Evolutionary conservation across 2,888 invertebrate genomes (phyloP), one percentile per base, ranked within the genome.

Genomic region (Diaprepes abbreviatus): DNA sequence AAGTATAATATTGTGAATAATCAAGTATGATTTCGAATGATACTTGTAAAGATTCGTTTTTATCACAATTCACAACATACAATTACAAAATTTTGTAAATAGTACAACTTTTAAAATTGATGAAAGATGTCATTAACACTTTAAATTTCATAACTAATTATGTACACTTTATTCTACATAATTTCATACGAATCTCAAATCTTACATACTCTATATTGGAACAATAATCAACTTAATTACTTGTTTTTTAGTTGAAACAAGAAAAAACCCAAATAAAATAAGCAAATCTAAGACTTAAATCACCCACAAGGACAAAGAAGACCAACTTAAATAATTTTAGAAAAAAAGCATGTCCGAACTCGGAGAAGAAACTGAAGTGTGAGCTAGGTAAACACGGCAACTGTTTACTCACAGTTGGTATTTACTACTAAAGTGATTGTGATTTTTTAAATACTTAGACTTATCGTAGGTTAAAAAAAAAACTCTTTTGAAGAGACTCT

Each of bases 341-440:
- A 50, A 14, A 50, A n/a, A 17, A 17, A 17, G 9, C 31, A 55
- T 35, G 55, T 55, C 55, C 55, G 28, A 28, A 50, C 28, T 28
- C 28, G 16, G 12, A 50, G 28, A 10, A 43, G 14, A 43, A 10
- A 2, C 21, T 10, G 10, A 21, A 28, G 12, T 10, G 35, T 6
- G 21, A 50, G 28, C 45, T 40, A n/a, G n/a, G 40, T 9, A 38
- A 40, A 12, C n/a, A 24, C 6, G 45, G 12, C 28, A 21, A 28
- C 48, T 24, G 48, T 50, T 28, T 28, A 31, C 14, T 16, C 38
- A 21, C 50, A 63, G 64, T 64, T 62, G n/a, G 19, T 21, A 62
- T 33, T 55, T 62, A 45, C 38, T 24, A 52, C 38, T 24, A 52
- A 66, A 35, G 50, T 66, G 45, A 59, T 50, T 40, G 55, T 55